Conservation (phyloP, 2,888 invertebrate genomes). For the Raillietiella orientalis region DNA sequence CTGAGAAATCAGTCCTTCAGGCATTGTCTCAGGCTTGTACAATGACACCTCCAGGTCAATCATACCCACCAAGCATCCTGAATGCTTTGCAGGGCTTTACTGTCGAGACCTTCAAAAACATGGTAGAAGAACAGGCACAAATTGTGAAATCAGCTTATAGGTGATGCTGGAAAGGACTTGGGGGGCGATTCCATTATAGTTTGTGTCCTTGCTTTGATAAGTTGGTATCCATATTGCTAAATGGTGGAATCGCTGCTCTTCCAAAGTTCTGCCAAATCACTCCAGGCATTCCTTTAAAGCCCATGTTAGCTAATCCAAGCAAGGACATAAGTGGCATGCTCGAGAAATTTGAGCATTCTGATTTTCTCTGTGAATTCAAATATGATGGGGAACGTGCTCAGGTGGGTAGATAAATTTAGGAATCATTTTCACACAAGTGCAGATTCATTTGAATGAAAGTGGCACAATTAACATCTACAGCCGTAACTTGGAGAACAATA, state of each 20-base stretch:
- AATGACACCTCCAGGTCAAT: slow-evolving; percentile 37
- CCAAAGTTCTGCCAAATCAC: slow-evolving; percentile 48
- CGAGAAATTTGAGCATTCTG: slow-evolving; percentile 42
- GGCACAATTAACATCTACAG: slow-evolving; percentile 53
- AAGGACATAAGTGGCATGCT: slow-evolving; percentile 69
- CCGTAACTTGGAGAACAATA: slow-evolving; percentile 80
- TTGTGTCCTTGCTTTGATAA: slow-evolving; percentile 82
- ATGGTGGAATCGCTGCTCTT: slow-evolving; percentile 36
- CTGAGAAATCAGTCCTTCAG: slow-evolving; percentile 69
- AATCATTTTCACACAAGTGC: slow-evolving; percentile 4
- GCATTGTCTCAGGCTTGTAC: slow-evolving; percentile 52
- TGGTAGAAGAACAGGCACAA: slow-evolving; percentile 34
- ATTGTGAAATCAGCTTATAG: slow-evolving; percentile 74
- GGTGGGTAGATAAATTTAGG: slow-evolving; percentile 14
- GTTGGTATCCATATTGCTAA: slow-evolving; percentile 40
- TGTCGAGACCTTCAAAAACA: slow-evolving; percentile 33
- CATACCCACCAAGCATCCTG: slow-evolving; percentile 23
- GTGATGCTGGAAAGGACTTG: slow-evolving; percentile 15
- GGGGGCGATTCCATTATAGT: slow-evolving; percentile 23
- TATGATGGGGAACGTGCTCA: slow-evolving; percentile 98
- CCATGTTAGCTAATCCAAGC: slow-evolving; percentile 95
- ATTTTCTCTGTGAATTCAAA: slow-evolving; percentile 95
- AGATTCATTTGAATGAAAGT: slow-evolving; percentile 36
- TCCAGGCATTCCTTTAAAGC: slow-evolving; percentile 77
- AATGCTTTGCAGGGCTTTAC: slow-evolving; percentile 26